Base-by-base conservation (phyloP, 2,797 vertebrate species). In the Crax fasciolata region DNA sequence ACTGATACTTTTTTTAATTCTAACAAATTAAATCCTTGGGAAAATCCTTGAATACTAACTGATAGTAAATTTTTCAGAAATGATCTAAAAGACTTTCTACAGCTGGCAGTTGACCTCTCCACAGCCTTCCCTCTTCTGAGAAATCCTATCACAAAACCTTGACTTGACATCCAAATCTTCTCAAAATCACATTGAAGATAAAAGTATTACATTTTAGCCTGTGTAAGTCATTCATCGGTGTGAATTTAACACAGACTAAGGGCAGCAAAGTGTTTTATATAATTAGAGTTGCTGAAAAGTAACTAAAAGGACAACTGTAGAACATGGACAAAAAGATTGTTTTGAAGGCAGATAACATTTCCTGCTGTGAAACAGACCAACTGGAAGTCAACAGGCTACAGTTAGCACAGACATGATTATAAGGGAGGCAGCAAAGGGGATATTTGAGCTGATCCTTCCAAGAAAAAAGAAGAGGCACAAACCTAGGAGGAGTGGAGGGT, bases 251-350 rank as follows among this genome's bases (percentile, higher is more conserved):
- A n/a, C 71, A 80, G 35, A 54, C 30, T 63, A 81, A 61, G 43
- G 83, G 68, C 48, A 41, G 43, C 25, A 79, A 80, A 91, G 66
- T 30, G 30, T 67, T 89, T 59, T 49, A 38, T 52, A 7, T 44
- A 61, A 87, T 44, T 89, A 59, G 23, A 51, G 59, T 44, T 77
- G 25, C 44, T 46, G 72, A 84, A 35, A 93, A 87, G 58, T 62
- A 94, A 81, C 73, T 77, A 28, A 79, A 85, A 89, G 61, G 86
- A 62, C 9, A 93, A 92, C 87, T 3, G 54, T 46, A 88, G 55
- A 82, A 80, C 32, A 30, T 7, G 62, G 59, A 27, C 10, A 15
- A 62, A 86, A 91, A 80, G 8, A 39, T 43, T 51, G 3, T 32
- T 83, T 70, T 76, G 35, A 73, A 70, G 71, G 57, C 52, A 77